Base-by-base conservation (phyloP, 37 sponge, comb jelly and placozoan genomes). In the Spongilla lacustris region DNA sequence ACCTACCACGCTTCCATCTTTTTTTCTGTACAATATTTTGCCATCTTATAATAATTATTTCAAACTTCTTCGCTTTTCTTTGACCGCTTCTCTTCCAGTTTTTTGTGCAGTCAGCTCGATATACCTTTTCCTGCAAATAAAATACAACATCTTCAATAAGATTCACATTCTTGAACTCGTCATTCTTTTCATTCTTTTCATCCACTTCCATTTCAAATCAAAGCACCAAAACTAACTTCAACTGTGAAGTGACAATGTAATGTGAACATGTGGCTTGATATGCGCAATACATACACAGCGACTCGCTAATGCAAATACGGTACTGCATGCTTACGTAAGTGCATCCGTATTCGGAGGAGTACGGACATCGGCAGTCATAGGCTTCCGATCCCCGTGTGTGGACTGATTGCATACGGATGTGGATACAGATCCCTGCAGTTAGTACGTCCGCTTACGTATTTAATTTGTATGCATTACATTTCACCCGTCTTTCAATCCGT, bases 21-120 rank as follows among this genome's bases (percentile, higher is more conserved):
- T 58, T 34, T 79, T 79, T 25, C 10, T 33, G 66, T 79, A 79
- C 66, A 79, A 22, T 49, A 79, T 26, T 50, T 35, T 31, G 26
- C 66, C 80, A 46, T 50, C 22, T 26, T 35, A n/a, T n/a, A n/a
- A n/a, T n/a, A n/a, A n/a, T 29, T 26, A 79, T 32, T 34, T 50
- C 66, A 32, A 76, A 76, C 37, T 38, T 36, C 37, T 76, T 17
- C 26, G 77, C 77, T 36, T 76, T 76, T 36, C 38, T 32, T 36
- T 49, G 12, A 36, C 41, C 33, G 8, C 37, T 35, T 22, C 29
- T 49, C 32, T 79, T 79, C 66, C 50, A 27, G 58, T 66, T 66
- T 41, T 66, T 66, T 29, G 67, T 79, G 32, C 80, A 66, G 28
- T 66, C 66, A 49, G 32, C 28, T 79, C 66, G 68, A 66, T 58